Evolutionary conservation across 2,113 vertebrate species (phyloP), one percentile per base, ranked within the genome.

Genomic region (Hemicordylus capensis): DNA sequence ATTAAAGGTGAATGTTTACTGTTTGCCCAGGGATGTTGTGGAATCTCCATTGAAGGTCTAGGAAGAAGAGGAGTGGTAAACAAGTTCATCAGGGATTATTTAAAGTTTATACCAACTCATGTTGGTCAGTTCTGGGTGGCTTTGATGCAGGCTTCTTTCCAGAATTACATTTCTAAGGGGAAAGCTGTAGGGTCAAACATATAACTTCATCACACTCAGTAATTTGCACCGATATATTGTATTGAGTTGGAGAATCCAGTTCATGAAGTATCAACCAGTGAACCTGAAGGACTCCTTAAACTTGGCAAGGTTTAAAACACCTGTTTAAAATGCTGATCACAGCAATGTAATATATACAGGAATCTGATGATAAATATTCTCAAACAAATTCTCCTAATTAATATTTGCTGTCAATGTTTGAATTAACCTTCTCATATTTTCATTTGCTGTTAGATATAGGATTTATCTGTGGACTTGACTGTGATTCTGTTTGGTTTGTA

Each of bases 91-190:
- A 44, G 77, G 74, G 69, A 69, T 84, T 54, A 54, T 15, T 15
- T 77, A 77, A 56, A 69, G 51, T 58, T 42, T 77, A 85, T 77
- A 85, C 75, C 64, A 85, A 85, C 24, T 76, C 26, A 24, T 76
- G 51, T 54, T 54, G 31, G 20, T 84, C 61, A 54, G 46, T 76
- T 69, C 63, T 85, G 63, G 74, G 63, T 85, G 74, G 63, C 37
- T 85, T 69, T 77, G 6, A 37, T 46, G 51, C 58, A 17, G 39
- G 31, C 61, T 69, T 19, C 48, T 77, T 67, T 58, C 54, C 54
- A 82, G 51, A 31, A 24, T 73, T 73, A 22, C 34, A 54, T 70
- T 76, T 75, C 5, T 31, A 37, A 76, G 12, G 37, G 31, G 44
- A 76, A 56, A 5, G 2, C 28, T 85, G n/a, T 2, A 42, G 28